These are phyloP conservation scores for Corynorhinus townsendii DNA, from an alignment of 2,113 vertebrate genomes.

Conservation along the genomic window DNA sequence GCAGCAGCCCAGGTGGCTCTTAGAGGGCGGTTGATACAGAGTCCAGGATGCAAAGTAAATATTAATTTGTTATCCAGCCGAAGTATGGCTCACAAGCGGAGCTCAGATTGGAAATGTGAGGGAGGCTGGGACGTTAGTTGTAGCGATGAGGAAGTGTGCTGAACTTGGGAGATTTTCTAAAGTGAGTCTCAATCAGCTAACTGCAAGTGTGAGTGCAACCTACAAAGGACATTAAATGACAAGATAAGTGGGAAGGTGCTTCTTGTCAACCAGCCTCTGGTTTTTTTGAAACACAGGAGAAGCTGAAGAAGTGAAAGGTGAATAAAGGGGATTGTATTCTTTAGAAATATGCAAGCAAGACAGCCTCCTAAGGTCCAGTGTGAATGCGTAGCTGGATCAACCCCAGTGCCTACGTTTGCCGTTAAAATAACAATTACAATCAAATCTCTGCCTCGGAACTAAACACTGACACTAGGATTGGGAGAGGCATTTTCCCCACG, in stretches of 20 bases:
- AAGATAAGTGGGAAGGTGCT: not conserved
- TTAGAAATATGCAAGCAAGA: not conserved
- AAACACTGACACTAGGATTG: not conserved
- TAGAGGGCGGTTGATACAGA: not conserved
- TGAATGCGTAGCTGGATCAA: not conserved
- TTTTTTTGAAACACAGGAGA: not conserved
- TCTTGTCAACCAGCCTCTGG: not conserved
- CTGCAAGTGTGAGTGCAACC: not conserved
- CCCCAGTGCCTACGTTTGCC: not conserved
- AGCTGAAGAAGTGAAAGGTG: slow-evolving; percentile 9
- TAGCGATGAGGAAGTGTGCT: not conserved
- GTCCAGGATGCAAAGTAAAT: not conserved
- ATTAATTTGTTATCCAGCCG: slow-evolving; percentile 3
- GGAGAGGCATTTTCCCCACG: slow-evolving; percentile 1
- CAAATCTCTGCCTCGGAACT: not conserved
- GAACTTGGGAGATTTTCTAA: not conserved
- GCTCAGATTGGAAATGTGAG: not conserved
- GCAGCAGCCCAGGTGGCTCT: not conserved
- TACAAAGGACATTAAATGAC: not conserved
- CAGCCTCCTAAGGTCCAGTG: not conserved
- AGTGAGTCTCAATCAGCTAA: not conserved
- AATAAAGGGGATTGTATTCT: not conserved
- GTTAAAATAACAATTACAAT: not conserved
- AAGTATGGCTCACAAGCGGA: not conserved
- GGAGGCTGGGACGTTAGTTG: not conserved